A percentile compares a stretch with the other conserved stretches of the same genome.
These are phyloP conservation scores for Chaetodon trifascialis DNA, from an alignment of 2,113 vertebrate species.

Conservation along the genomic window DNA sequence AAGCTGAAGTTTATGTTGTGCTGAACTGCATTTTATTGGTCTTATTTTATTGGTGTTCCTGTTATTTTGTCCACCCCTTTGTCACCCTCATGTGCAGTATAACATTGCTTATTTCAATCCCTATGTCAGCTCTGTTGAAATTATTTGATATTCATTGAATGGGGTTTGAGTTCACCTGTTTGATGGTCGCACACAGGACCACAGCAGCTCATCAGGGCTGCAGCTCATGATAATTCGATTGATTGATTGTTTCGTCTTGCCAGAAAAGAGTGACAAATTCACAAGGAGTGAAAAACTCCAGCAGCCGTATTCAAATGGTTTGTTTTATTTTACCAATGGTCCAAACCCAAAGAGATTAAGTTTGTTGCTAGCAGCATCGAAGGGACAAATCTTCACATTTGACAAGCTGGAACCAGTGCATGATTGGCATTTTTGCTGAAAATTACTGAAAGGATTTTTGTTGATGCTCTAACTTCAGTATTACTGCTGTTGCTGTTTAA, in stretches of 20 bases:
- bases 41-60: neutral
- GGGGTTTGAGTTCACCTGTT: neutral
- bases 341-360: neutral
- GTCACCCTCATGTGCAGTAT: neutral
- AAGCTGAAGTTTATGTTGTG: no score
- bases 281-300: neutral
- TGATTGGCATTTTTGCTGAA: neutral
- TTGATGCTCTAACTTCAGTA: neutral
- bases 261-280: neutral
- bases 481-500: neutral
- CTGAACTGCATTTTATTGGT: neutral
- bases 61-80: neutral
- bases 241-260: neutral
- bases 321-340: neutral
- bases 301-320: neutral
- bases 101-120: neutral
- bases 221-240: neutral
- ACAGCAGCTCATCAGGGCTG: neutral
- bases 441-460: neutral
- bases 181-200: neutral
- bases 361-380: neutral
- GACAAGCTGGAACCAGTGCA: neutral
- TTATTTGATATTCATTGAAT: neutral
- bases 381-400: neutral
- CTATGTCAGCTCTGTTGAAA: neutral